Evolutionary conservation across 2,113 vertebrate genomes (phyloP).

Genomic region (Phalacrocorax pelagicus): DNA sequence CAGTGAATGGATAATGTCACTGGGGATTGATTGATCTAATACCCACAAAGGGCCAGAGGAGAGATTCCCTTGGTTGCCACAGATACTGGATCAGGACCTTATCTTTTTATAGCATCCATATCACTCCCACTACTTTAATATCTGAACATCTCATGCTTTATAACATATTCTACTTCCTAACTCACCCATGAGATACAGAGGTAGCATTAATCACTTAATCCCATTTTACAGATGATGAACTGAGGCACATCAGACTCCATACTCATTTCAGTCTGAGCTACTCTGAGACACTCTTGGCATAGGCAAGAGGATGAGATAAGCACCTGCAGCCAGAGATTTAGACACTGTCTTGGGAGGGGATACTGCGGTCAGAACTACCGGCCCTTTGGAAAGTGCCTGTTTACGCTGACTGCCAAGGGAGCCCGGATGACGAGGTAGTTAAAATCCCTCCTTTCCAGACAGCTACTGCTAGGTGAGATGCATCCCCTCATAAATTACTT

Average conservation of each 20-base stretch:
- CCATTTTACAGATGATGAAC: slow-evolving; percentile 65
- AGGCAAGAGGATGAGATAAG: slow-evolving; percentile 33
- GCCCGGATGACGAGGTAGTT: not conserved
- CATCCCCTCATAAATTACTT: not conserved
- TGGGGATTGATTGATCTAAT: slow-evolving; percentile 72
- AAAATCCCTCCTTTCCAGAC: not conserved
- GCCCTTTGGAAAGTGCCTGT: not conserved
- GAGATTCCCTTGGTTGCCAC: slow-evolving; percentile 71
- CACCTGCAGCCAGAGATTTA: slow-evolving; percentile 55
- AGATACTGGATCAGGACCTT: slow-evolving; percentile 72
- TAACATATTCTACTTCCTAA: slow-evolving; percentile 44
- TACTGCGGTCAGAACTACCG: not conserved
- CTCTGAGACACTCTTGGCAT: slow-evolving; percentile 25
- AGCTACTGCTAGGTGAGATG: not conserved
- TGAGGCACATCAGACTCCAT: slow-evolving; percentile 36
- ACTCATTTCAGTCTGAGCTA: slow-evolving; percentile 20
- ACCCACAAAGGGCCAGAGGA: slow-evolving; percentile 69
- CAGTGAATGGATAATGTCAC: slow-evolving; percentile 72
- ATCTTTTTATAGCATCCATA: slow-evolving; percentile 66
- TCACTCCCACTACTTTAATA: slow-evolving; percentile 60
- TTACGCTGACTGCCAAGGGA: not conserved
- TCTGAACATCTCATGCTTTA: slow-evolving; percentile 38
- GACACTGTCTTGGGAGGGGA: not conserved
- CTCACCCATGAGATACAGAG: slow-evolving; percentile 28
- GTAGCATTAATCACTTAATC: slow-evolving; percentile 66